Evolutionary conservation across 1,140 invertebrate species (phyloP), one percentile per base, ranked within the genome.

Genomic region (Penaeus japonicus): DNA sequence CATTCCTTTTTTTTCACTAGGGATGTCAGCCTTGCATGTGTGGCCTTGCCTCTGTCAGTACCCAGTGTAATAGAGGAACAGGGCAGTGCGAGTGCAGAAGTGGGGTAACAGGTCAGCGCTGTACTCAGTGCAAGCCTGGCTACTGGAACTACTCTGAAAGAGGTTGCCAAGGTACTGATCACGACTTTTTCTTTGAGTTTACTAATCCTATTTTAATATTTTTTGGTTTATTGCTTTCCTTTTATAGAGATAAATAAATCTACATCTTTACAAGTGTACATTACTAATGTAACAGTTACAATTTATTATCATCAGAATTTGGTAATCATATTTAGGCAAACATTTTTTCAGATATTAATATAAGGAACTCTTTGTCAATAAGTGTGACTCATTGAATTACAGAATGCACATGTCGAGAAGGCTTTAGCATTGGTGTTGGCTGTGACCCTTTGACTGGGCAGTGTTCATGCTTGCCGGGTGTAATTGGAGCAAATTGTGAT

Each of bases 401-500:
- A 91, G 89, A 89, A 65, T 91, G 87, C 59, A 86, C 95, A 82
- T 98, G 97, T 91, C 97, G 97, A 90, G 95, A 94, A 85, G 96
- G 96, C 3, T 98, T 97, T 92, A 97, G 97, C 0, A 94, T 96
- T 35, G 97, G 97, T 1, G 95, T 97, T 24, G 97, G 97, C 27
- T 99, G 98, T 91, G 96, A 98, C 92, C 94, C 96, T 0, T 91
- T 94, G 17, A 98, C 96, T 2, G 99, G 99, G 0, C 96, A 98
- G 90, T 99, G 99, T 92, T 95, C 96, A 83, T 99, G 99, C 93
- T 93, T 99, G 32, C 97, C 97, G 0, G 98, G 98, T 22, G 98
- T 99, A 0, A 95, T 98, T 62, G 99, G 99, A 0, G 96, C 97
- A 91, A 97, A 97, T 91, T 99, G 99, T 92, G 97, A 99, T 91